These are phyloP conservation scores for Percina caprodes DNA, from an alignment of 2,113 vertebrate species.

Conservation along the genomic window DNA sequence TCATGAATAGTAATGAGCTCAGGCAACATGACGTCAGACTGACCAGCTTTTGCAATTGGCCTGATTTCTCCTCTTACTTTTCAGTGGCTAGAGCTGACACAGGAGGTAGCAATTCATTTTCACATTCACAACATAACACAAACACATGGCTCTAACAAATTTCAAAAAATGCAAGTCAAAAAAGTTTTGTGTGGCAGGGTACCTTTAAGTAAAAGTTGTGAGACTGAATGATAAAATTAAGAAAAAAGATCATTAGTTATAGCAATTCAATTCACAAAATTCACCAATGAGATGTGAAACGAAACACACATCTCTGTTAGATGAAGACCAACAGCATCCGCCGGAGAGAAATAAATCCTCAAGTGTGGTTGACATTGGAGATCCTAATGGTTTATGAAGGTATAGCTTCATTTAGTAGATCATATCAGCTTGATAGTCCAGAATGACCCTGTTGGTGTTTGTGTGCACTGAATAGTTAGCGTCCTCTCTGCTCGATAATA, in stretches of 20 bases:
- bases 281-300: too few species aligned
- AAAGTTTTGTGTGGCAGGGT: too few species aligned
- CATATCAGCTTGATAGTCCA: background rate
- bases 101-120: too few species aligned
- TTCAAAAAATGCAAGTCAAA: too few species aligned
- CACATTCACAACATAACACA: too few species aligned
- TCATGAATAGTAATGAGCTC: too few species aligned
- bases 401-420: background rate
- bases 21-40: too few species aligned
- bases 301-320: background rate
- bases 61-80: too few species aligned
- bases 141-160: too few species aligned
- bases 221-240: background rate
- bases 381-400: background rate
- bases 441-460: slow-evolving; percentile 1
- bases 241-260: background rate
- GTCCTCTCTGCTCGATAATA: slow-evolving; percentile 27
- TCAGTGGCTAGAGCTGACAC: too few species aligned
- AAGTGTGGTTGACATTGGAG: background rate
- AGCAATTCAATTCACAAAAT: background rate
- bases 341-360: background rate
- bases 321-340: background rate
- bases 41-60: too few species aligned
- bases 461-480: background rate
- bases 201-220: background rate